Evolutionary conservation across 2,797 vertebrate species (phyloP), one percentile per base, ranked within the genome.

Genomic region (Cottoperca gobio): DNA sequence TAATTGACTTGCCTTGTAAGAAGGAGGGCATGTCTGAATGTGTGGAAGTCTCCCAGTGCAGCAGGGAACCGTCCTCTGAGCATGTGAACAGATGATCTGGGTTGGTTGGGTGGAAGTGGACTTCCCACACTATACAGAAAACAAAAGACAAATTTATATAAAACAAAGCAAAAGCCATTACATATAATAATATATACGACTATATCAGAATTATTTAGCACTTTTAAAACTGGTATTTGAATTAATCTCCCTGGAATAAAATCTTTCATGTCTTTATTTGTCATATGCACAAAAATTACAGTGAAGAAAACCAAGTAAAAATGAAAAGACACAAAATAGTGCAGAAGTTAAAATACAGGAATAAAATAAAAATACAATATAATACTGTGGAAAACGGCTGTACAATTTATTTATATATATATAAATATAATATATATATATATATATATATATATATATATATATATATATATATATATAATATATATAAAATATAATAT

Each of bases 51-150:
- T 98, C 96, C 98, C 98, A 99, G 39, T 99, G 98, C 91, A 98
- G 96, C 70, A 99, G 92, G 19, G 98, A 97, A 14, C 98, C 98
- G 33, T 99, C 98, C 89, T 99, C 97, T 49, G 98, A 99, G 85
- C 98, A 99, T 0, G 98, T 97, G 88, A 99, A 99, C 72, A 99
- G 91, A 82, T 99, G 97, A 81, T 99, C 97, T 2, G 98, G 98
- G 75, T 97, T 97, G 57, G 97, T 96, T 0, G 97, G 97, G 84
- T 99, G 97, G 87, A 99, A 99, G 85, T 96, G 97, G 69, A 99
- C 96, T 87, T 99, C 98, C 98, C 98, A 99, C 95, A 99, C 98
- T 99, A 62, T 11, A 28, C 4, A 68, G 26, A 84, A 39, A 84
- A 52, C 12, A 52, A 74, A 62, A 39, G 9, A 46, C 46, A 64